Conservation (phyloP, 2,888 invertebrate genomes). For the Encarsia formosa region DNA sequence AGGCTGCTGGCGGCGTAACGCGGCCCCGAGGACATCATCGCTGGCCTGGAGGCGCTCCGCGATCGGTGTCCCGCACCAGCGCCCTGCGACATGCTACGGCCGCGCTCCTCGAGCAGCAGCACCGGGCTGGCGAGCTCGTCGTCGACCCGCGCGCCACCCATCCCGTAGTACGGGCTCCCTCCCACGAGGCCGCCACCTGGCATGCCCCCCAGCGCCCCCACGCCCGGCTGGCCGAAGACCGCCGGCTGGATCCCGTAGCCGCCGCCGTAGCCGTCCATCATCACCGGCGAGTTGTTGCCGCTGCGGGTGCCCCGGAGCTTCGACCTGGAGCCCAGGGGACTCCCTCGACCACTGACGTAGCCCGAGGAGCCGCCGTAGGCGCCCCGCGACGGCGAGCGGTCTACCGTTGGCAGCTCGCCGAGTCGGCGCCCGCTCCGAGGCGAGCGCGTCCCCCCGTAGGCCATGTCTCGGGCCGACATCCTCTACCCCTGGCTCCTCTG, state of each 20-base stretch:
- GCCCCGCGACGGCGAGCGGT: constrained; percentile 83
- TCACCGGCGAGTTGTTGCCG: constrained; percentile 61
- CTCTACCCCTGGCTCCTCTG: constrained; percentile 6
- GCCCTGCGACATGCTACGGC: constrained; percentile 56
- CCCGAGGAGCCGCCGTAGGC: constrained; percentile 35
- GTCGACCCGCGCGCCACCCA: constrained; percentile 25
- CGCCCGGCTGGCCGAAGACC: background rate
- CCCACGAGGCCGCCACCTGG: constrained; percentile 8
- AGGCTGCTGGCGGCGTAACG: constrained; percentile 60
- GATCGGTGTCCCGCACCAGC: constrained; percentile 68
- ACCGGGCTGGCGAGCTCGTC: constrained; percentile 53
- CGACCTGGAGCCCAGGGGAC: constrained; percentile 15
- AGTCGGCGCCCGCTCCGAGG: constrained; percentile 60
- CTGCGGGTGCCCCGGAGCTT: constrained; percentile 46
- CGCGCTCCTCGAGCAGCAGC: constrained; percentile 75
- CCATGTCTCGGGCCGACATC: constrained; percentile 18
- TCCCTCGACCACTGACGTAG: constrained; percentile 63
- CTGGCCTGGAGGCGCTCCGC: constrained; percentile 75
- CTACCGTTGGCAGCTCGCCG: constrained; percentile 77
- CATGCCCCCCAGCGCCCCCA: background rate
- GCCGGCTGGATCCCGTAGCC: background rate
- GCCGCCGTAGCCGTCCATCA: constrained; percentile 51
- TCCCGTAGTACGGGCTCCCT: constrained; percentile 16
- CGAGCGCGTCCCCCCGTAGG: constrained; percentile 56
- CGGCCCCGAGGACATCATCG: constrained; percentile 52